Base-by-base conservation (phyloP, 2,113 vertebrate genomes). In the Triplophysa siluroides region DNA sequence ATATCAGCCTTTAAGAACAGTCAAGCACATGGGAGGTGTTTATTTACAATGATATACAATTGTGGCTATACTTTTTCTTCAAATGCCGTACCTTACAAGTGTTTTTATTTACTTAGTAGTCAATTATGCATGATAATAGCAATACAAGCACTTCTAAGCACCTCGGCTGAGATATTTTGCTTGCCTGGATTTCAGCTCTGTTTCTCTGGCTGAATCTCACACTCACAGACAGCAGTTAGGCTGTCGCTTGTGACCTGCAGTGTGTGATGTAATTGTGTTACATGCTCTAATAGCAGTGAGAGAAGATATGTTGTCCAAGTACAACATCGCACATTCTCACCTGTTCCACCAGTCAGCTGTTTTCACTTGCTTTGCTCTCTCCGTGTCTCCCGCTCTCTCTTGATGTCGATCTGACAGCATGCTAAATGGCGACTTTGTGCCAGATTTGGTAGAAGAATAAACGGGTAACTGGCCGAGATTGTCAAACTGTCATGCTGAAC, bases 131-230 rank as follows among this genome's bases (percentile, higher is more conserved):
- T 58, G 19, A 58, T 21, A 21, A 58, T 58, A n/a, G 54, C 19
- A 58, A 58, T 21, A 58, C 19, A 58, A 19, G n/a, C 38, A 24
- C 19, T 47, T 33, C 3, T 23, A 21, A 12, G 33, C 33, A 11
- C 8, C 21, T 61, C 38, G 54, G 1, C 33, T 61, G 54, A n/a
- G 54, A 52, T 58, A 29, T 75, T 47, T 47, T 21, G 43, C 45
- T 18, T 60, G 29, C 50, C 33, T 24, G 74, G 69, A 67, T 71
- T 43, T 79, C 69, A 47, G 60, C 26, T 77, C 52, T 77, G 66
- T 41, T 72, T 54, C 60, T 54, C 19, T 61, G 23, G 45, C 41
- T 58, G 43, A 71, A 69, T 68, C 62, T 73, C 41, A 43, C 54
- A 9, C n/a, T 54, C 41, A 23, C 23, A 18, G 26, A 33, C 29